phyloP scores from a whole-genome alignment of 53 echinoderm and acorn worm species.

The Zoroaster sp. region DNA sequence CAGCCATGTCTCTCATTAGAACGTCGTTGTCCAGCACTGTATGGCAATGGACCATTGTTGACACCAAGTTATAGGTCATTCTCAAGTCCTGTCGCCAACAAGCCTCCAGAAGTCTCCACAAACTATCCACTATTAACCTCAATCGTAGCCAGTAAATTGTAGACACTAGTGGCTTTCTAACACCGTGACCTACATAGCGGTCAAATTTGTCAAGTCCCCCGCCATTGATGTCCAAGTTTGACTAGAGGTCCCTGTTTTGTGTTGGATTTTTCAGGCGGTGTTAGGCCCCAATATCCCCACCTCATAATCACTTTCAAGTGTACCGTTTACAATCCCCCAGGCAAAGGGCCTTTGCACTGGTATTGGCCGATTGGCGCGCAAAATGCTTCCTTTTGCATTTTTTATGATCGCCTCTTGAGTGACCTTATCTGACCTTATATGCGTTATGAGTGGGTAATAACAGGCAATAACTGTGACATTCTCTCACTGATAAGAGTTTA shows the following conservation, averaged over 20 bases:
- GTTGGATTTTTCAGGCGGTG: neutral
- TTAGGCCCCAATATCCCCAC: neutral
- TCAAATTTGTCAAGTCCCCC: neutral
- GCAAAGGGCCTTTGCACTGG: no score
- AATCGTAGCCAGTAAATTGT: neutral
- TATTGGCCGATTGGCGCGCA: conserved; percentile 24
- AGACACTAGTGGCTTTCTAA: conserved; percentile 21
- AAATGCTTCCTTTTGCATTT: conserved; percentile 6
- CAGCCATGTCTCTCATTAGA: no score
- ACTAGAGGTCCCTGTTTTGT: neutral
- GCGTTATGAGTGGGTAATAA: conserved; percentile 43
- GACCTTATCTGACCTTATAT: conserved; percentile 26
- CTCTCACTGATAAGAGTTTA: neutral
- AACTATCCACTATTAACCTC: conserved; percentile 1
- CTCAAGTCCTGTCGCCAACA: conserved; percentile 14
- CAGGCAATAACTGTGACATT: conserved; percentile 54
- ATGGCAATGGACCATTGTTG: neutral
- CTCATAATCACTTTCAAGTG: neutral
- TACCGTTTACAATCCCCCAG: neutral
- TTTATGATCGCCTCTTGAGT: neutral
- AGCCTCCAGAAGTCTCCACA: neutral
- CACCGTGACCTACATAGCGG: conserved; percentile 29
- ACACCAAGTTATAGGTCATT: neutral
- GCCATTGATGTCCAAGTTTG: neutral
- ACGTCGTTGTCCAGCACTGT: neutral